Percentiles rank a stretch among this genome's conserved stretches.
Evolutionary conservation across 2,888 invertebrate genomes (phyloP).

Genomic region (Drosophila longiperda): DNA sequence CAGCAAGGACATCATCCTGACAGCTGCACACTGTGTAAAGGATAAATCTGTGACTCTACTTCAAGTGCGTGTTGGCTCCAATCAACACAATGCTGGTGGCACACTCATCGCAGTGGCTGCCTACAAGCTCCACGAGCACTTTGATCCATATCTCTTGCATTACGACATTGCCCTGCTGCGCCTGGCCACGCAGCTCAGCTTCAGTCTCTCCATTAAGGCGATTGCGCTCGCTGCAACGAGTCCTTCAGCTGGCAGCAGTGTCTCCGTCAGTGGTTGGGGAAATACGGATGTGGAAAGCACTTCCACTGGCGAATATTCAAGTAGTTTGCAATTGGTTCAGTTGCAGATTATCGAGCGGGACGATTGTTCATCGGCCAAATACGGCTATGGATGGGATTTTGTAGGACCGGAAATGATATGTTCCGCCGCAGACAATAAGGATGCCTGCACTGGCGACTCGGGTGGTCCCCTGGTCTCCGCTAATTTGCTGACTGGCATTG

Average conservation of each 20-base stretch:
- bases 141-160: conserved; percentile 63
- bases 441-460: conserved; percentile 84
- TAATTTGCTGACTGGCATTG: conserved; percentile 74
- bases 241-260: conserved; percentile 48
- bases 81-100: conserved; percentile 80
- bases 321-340: conserved; percentile 50
- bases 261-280: conserved; percentile 77
- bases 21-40: conserved; percentile 85
- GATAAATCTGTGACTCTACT: conserved; percentile 51
- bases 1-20: conserved; percentile 85
- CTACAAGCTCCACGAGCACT: conserved; percentile 59
- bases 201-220: conserved; percentile 54
- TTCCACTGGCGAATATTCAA: conserved; percentile 25
- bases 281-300: conserved; percentile 12
- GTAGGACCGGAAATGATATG: conserved; percentile 65
- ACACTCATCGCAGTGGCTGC: conserved; percentile 45
- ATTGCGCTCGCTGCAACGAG: conserved; percentile 58
- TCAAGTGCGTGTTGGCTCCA: conserved; percentile 86
- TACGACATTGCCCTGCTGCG: conserved; percentile 86
- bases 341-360: conserved; percentile 55
- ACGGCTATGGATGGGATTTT: conserved; percentile 70
- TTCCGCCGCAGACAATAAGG: conserved; percentile 63
- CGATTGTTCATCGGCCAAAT: conserved; percentile 56
- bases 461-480: conserved; percentile 73
- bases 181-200: conserved; percentile 49